Evolutionary conservation across 30 jellyfish, hydroid and myxozoan species (phyloP), one percentile per base, ranked within the genome.

Genomic region (Aurelia sp.): DNA sequence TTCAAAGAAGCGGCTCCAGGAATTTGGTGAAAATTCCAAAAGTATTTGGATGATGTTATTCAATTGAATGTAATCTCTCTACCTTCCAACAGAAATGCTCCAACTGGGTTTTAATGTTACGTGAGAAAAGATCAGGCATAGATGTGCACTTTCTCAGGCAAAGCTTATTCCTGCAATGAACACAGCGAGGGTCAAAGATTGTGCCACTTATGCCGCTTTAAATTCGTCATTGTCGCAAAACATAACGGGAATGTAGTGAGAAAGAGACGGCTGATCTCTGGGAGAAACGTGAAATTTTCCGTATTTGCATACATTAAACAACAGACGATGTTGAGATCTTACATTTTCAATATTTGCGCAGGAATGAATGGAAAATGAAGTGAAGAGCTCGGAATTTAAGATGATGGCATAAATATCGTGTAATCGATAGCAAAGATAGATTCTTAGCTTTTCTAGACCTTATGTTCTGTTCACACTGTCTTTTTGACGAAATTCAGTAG

Each of bases 71-170:
- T 7, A 44, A 17, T 55, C 19, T 35, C 31, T 21, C 50, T 4
- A 21, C 74, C 21, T 20, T 35, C 50, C 37, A 44, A 11, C 20
- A 64, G 74, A 44, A 18, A n/a, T 44, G 53, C 21, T 21, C 73
- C 69, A 55, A 12, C 59, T 37, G 23, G 3, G 19, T 18, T 50
- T 13, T 19, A 52, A 48, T 23, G 15, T 74, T 40, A 52, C 65
- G 85, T 74, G 85, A 52, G 85, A 74, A 74, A 52, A 23, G n/a
- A 11, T 74, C 59, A 33, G 71, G 50, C 23, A 52, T 10, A 19
- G 63, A 74, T 74, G 85, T 71, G 59, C 21, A 35, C 4, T 19
- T 74, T 74, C 85, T 62, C 85, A 74, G 30, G 85, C 41, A 17
- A 58, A 52, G 67, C 19, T 74, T 53, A 44, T 21, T 27, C 50